Evolutionary conservation across 2,113 vertebrate species (phyloP), one percentile per base, ranked within the genome.

Genomic region (Microcebus ravelobensis): DNA sequence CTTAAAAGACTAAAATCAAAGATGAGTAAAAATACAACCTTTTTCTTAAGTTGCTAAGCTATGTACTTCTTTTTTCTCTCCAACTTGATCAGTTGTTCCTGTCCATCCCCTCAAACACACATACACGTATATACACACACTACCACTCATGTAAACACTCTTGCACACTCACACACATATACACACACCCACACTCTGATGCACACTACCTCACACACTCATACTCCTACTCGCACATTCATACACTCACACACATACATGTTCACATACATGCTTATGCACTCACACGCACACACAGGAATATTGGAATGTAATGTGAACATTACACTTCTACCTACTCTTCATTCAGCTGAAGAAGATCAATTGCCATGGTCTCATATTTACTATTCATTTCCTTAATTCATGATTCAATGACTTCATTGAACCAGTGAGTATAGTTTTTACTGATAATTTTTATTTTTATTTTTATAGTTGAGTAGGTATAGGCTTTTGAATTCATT

Each of bases 361-460:
- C 59, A 89, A 86, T 76, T 92, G 52, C 73, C 27, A 21, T 83
- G 23, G 42, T 86, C 48, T 96, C 74, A 39, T 57, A 34, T 84
- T 90, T 71, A 89, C 73, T 76, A 20, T 92, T 96, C 55, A 76
- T 95, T 96, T 91, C 34, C 21, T 94, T 61, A 71, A 39, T 67
- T 74, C 42, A 8, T n/a, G 77, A 94, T 71, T 71, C 61, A 17
- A 0, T 34, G 23, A 52, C 74, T 85, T 81, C 65, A 25, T 77
- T 90, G 88, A 45, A 48, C 76, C 57, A 11, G 10, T 1, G 3
- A 81, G n/a, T 92, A 15, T 61, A 12, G 7, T 90, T 92, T 94
- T 96, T 63, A 67, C 63, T 61, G 59, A 76, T 87, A 74, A 73
- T 52, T 14, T 4, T 50, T 50, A n/a, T 52, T 52, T 52, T 52